Base-by-base conservation (phyloP, 2,888 invertebrate genomes). In the Rhagonycha fulva region DNA sequence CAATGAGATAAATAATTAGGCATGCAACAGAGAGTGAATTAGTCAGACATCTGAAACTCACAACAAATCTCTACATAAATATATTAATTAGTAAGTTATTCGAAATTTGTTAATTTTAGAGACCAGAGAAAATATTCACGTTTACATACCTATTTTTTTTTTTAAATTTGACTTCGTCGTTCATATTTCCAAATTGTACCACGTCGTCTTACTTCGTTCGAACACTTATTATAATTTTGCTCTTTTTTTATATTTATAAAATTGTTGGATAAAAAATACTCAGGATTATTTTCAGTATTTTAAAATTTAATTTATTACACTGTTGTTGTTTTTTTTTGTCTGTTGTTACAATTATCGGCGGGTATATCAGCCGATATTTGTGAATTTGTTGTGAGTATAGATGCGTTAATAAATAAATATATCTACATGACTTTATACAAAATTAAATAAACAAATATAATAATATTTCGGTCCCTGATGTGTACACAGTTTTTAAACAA, bases 351-450 rank as follows among this genome's bases (percentile, higher is more conserved):
- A 77, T 76, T 79, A 78, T 78, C 76, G 79, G 80, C 63, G 68
- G 11, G 19, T 24, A 66, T 30, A 28, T 62, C 30, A 84, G 82
- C 83, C 84, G 84, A 84, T 83, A 82, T 81, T 83, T 85, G 83
- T 83, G 84, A 84, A 85, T 87, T 88, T 88, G 88, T 88, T 88
- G 88, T 88, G 88, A 88, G 88, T 87, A 87, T 82, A 87, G 88
- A 87, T 87, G 87, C 86, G 87, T 87, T 87, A 87, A 87, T 87
- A 86, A 87, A 85, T 87, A 86, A 86, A 86, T 86, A 85, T 88
- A 87, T 87, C 86, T 87, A 88, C 87, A 88, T 86, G 86, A 85
- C 85, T 88, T 87, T 87, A 86, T 87, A 87, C 87, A 87, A 85
- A 84, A 84, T 84, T 83, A 85, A 85, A 83, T 83, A 85, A 80